These are phyloP conservation scores for Phaetusa simplex DNA, from an alignment of 2,113 vertebrate species.

Conservation along the genomic window DNA sequence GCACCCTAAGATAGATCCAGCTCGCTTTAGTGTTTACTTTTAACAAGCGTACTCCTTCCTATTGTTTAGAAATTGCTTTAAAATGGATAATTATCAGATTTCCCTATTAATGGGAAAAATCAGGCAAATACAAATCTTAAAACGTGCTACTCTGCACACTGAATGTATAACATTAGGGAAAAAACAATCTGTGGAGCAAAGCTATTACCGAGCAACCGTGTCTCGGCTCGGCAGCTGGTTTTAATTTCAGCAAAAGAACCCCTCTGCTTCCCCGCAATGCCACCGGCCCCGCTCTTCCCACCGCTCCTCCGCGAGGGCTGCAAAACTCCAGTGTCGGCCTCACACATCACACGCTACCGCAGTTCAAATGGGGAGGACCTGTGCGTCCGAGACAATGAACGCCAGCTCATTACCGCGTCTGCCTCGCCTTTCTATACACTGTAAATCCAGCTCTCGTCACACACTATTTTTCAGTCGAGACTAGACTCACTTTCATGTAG, in stretches of 20 bases:
- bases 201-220: neutral
- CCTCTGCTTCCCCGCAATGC: neutral
- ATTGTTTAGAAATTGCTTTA: neutral
- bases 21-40: neutral
- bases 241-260: neutral
- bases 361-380: neutral
- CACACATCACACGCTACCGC: neutral
- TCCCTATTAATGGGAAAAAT: neutral
- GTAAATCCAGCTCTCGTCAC: neutral
- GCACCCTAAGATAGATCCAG: neutral
- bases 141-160: neutral
- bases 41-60: neutral
- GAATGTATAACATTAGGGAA: neutral
- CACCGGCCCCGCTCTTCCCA: neutral
- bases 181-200: neutral
- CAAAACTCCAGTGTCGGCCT: neutral
- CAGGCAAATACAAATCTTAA: neutral
- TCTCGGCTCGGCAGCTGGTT: neutral
- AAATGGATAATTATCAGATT: constrained; percentile 29
- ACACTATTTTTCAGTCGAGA: neutral
- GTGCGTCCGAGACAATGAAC: accelerated
- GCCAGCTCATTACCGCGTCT: neutral
- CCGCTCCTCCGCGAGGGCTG: neutral
- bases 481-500: neutral
- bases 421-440: accelerated